These are phyloP conservation scores for Malthinus flaveolus DNA, from an alignment of 2,888 invertebrate species.

Conservation along the genomic window DNA sequence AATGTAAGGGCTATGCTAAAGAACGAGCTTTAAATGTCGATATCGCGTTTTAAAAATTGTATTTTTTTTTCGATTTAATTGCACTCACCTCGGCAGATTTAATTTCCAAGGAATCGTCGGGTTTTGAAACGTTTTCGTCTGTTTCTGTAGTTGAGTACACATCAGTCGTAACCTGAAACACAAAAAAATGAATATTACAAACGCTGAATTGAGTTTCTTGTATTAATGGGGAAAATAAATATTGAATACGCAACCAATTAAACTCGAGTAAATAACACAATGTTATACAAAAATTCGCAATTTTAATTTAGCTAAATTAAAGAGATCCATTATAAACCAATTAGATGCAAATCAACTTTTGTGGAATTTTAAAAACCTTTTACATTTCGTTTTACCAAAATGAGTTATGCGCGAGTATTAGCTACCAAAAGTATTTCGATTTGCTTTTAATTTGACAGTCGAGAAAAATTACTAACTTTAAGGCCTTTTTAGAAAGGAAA, in stretches of 20 bases:
- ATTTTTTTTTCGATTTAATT: constrained; percentile 12
- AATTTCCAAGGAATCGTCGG: constrained; percentile 34
- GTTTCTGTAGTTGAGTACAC: constrained; percentile 36
- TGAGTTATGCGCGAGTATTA: constrained; percentile 11
- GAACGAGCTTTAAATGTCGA: constrained; percentile 14
- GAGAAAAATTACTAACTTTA: constrained; percentile 6
- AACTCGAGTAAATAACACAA: background rate
- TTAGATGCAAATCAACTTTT: constrained; percentile 14
- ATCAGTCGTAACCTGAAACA: constrained; percentile 37
- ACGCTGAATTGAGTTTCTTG: background rate
- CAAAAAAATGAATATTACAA: constrained; percentile 10
- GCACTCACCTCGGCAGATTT: constrained; percentile 18
- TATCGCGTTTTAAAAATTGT: constrained; percentile 21
- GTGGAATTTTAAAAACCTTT: constrained; percentile 12
- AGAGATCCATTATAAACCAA: constrained; percentile 9
- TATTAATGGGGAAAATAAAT: background rate
- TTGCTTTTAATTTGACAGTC: constrained; percentile 5
- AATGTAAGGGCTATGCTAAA: constrained; percentile 2
- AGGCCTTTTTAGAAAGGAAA: background rate
- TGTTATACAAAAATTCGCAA: background rate
- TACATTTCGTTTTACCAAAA: constrained; percentile 10
- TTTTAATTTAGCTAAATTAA: constrained; percentile 5
- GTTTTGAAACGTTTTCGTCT: constrained; percentile 41
- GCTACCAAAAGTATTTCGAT: constrained; percentile 6
- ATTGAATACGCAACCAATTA: background rate